These are phyloP conservation scores for Allolobophora icterica DNA, from an alignment of 2,888 invertebrate species.

Conservation along the genomic window DNA sequence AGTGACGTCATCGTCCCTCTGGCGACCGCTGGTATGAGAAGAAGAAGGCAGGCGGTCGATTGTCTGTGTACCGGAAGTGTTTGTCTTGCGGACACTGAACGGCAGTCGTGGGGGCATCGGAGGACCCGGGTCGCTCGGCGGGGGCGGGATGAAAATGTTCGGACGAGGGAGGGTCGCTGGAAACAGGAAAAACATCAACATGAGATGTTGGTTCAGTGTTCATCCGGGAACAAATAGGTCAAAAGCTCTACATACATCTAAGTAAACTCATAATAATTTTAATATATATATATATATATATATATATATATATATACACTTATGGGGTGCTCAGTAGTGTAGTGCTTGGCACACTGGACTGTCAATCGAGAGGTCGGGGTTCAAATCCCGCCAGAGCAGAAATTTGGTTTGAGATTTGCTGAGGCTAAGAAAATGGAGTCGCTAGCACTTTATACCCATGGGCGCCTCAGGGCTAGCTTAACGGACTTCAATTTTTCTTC, in stretches of 20 bases:
- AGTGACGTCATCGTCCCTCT: background rate
- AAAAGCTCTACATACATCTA: background rate
- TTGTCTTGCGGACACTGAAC: background rate
- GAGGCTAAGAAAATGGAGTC: too few species aligned
- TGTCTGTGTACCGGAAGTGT: conserved; percentile 15
- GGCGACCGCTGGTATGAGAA: background rate
- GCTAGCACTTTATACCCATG: too few species aligned
- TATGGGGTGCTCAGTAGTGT: too few species aligned
- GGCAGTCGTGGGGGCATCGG: conserved; percentile 37
- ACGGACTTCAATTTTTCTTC: too few species aligned
- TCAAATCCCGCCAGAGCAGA: too few species aligned
- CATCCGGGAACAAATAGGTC: too few species aligned
- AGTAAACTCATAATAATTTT: background rate
- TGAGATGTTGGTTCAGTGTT: background rate
- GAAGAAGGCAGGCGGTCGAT: background rate
- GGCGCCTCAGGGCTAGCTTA: too few species aligned
- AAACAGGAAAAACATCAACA: background rate
- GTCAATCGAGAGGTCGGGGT: too few species aligned
- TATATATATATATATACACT: too few species aligned
- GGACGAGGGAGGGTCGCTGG: conserved; percentile 33
- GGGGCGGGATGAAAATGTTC: conserved; percentile 39
- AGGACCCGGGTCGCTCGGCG: conserved; percentile 45
- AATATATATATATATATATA: background rate
- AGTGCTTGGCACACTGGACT: too few species aligned
- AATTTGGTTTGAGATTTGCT: too few species aligned